Evolutionary conservation across 2,888 invertebrate genomes (phyloP).

Genomic region (Coelogynopora nodosa): DNA sequence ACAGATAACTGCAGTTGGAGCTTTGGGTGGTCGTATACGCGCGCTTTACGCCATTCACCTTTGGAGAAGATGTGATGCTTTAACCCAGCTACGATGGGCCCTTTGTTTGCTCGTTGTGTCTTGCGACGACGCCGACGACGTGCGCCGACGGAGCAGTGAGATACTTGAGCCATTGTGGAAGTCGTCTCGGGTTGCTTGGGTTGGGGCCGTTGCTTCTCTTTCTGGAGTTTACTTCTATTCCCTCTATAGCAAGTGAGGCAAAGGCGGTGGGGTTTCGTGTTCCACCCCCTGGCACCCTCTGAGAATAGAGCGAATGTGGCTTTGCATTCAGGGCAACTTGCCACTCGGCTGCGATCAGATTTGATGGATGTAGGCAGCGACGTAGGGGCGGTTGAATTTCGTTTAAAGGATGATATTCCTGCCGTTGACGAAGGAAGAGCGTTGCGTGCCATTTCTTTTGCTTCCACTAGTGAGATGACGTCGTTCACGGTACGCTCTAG

Average conservation of each 20-base stretch:
- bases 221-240: constrained; percentile 25
- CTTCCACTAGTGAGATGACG: background rate
- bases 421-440: constrained; percentile 26
- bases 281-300: no score
- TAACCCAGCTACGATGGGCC: constrained; percentile 4
- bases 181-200: constrained; percentile 13
- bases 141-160: background rate
- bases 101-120: background rate
- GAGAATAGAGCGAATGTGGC: background rate
- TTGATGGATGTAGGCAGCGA: background rate
- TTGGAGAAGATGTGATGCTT: constrained; percentile 4
- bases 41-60: background rate
- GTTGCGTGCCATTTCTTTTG: constrained; percentile 31
- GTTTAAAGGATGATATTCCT: background rate
- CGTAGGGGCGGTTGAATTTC: background rate
- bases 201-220: constrained; percentile 1
- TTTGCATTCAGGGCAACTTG: background rate
- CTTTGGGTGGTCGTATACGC: background rate
- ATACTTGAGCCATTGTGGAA: constrained; percentile 23
- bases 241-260: background rate
- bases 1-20: background rate
- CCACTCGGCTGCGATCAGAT: background rate
- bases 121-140: constrained; percentile 2
- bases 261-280: no score
- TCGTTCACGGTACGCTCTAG: background rate